Evolutionary conservation across 2,888 invertebrate genomes (phyloP).

Genomic region (Eumacrocentrus americanus): DNA sequence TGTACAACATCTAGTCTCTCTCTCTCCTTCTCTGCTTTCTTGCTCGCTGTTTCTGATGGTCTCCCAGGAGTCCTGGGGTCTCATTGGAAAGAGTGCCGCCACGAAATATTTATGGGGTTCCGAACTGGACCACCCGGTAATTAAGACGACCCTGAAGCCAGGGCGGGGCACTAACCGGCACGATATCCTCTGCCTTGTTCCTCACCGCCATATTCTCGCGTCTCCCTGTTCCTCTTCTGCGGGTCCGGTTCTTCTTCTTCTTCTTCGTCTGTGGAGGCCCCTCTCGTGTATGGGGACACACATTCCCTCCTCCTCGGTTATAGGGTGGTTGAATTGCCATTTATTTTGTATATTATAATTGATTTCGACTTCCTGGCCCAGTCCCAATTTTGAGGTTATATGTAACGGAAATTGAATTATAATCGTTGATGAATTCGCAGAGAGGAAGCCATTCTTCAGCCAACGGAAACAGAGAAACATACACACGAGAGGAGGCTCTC

Average conservation of each 20-base stretch:
- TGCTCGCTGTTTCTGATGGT: not conserved
- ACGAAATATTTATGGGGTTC: conserved; percentile 55
- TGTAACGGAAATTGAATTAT: conserved; percentile 7
- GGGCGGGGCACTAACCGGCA: conserved; percentile 52
- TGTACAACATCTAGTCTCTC: not conserved
- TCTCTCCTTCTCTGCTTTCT: not conserved
- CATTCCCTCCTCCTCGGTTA: too few species aligned
- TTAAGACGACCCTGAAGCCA: conserved; percentile 56
- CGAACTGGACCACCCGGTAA: conserved; percentile 58
- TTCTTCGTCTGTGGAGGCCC: too few species aligned
- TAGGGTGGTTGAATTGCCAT: too few species aligned
- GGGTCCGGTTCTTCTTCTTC: too few species aligned
- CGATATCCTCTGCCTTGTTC: conserved; percentile 42
- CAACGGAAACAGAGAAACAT: too few species aligned
- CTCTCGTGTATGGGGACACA: too few species aligned
- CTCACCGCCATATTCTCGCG: conserved; percentile 38
- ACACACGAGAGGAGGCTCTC: too few species aligned
- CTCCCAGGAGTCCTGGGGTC: conserved; percentile 16
- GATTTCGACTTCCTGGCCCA: too few species aligned
- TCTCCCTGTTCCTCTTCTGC: conserved; percentile 24
- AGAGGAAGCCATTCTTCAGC: conserved; percentile 5
- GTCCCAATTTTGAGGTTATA: too few species aligned
- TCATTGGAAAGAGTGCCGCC: conserved; percentile 43
- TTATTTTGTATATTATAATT: too few species aligned
- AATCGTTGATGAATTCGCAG: conserved; percentile 3